A percentile compares a stretch with the other conserved stretches of the same genome.
Evolutionary conservation across 1,140 invertebrate species (phyloP).

Genomic region (Musca vetustissima): DNA sequence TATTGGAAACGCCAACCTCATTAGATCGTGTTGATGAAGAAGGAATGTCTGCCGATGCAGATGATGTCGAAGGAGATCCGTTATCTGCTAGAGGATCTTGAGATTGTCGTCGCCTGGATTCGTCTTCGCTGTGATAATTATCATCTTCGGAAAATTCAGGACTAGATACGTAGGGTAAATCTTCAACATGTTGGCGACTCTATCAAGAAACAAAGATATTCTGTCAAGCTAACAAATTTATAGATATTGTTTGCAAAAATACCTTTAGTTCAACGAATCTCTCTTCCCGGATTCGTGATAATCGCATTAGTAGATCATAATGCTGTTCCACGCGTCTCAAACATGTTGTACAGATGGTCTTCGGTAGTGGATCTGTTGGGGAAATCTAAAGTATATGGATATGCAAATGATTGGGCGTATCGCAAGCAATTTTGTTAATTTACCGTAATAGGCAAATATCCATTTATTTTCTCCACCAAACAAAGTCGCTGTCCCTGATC

Average conservation of each 20-base stretch:
- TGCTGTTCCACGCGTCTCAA: slow-evolving; percentile 69
- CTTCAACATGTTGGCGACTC: not conserved
- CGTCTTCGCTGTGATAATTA: slow-evolving; percentile 7
- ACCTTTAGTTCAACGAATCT: slow-evolving; percentile 15
- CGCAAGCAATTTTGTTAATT: slow-evolving; percentile 41
- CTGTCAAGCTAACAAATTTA: too few relatives aligned
- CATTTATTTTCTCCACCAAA: slow-evolving; percentile 74
- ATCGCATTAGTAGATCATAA: slow-evolving; percentile 67
- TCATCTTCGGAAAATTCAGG: slow-evolving; percentile 24
- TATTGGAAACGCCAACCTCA: too few relatives aligned
- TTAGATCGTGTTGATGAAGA: too few relatives aligned
- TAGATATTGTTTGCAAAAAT: too few relatives aligned
- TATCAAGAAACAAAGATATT: not conserved
- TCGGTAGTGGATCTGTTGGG: slow-evolving; percentile 70
- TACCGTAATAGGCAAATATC: slow-evolving; percentile 74
- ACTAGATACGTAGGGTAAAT: slow-evolving; percentile 8
- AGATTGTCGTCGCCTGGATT: not conserved
- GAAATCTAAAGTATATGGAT: slow-evolving; percentile 62
- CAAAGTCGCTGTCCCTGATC: slow-evolving; percentile 71
- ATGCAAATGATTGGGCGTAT: slow-evolving; percentile 3
- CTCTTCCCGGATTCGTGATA: slow-evolving; percentile 51
- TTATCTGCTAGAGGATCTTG: not conserved
- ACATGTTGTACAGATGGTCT: slow-evolving; percentile 72
- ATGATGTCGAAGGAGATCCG: too few relatives aligned
- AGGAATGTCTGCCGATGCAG: too few relatives aligned